Conservation (phyloP, 2,113 vertebrate genomes). For the Meriones unguiculatus region DNA sequence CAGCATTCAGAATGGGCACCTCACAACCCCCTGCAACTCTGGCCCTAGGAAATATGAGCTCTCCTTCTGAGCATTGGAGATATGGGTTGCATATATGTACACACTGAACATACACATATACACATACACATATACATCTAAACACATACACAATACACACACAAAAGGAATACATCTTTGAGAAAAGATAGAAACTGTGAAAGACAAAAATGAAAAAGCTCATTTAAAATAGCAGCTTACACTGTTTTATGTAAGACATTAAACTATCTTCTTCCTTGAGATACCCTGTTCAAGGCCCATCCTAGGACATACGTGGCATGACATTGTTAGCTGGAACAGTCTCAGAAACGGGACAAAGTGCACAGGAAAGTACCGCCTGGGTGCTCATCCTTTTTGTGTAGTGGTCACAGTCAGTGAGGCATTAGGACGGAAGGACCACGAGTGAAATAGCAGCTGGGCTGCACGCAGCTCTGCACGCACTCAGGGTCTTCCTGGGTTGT, state of each 20-base stretch:
- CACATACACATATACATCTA: too few species aligned
- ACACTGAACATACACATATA: not conserved
- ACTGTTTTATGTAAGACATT: not conserved
- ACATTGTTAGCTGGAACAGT: not conserved
- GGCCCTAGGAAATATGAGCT: not conserved
- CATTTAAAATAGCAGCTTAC: not conserved
- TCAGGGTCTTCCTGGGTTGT: not conserved
- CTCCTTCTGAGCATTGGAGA: not conserved
- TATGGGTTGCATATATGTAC: not conserved
- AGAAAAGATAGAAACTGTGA: not conserved
- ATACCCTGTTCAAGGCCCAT: not conserved
- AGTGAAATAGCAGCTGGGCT: not conserved
- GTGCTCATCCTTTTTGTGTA: not conserved
- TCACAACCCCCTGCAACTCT: not conserved
- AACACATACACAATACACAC: not conserved
- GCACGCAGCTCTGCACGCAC: not conserved
- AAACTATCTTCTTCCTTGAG: not conserved
- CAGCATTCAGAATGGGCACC: too few species aligned
- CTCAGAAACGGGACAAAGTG: not conserved
- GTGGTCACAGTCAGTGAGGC: not conserved
- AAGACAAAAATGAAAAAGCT: not conserved
- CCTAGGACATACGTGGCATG: accelerated
- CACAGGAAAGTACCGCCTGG: too few species aligned
- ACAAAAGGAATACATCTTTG: not conserved
- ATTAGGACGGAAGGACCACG: not conserved